phyloP scores from a whole-genome alignment of 1,140 invertebrate genomes.

The Drosophila bocqueti region DNA sequence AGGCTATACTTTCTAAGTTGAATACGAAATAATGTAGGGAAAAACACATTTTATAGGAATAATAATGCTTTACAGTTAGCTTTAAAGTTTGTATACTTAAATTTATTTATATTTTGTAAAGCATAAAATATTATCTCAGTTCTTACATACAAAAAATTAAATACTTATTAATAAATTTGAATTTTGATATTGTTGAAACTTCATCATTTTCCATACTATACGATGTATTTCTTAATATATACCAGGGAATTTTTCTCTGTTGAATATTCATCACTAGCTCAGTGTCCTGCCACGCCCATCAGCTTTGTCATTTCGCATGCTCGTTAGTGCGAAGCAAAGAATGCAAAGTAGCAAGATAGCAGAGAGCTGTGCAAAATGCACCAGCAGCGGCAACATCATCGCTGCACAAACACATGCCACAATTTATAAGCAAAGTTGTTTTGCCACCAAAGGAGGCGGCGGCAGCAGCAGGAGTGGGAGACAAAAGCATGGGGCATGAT shows the following conservation, averaged over 20 bases:
- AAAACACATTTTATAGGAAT: not conserved
- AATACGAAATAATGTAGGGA: not conserved
- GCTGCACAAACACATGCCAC: slow-evolving; percentile 77
- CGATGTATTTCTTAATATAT: not conserved
- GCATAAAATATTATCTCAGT: not conserved
- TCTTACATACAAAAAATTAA: not conserved
- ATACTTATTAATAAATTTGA: not conserved
- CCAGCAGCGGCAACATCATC: slow-evolving; percentile 50
- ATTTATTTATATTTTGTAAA: too few species aligned
- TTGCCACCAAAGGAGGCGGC: slow-evolving; percentile 34
- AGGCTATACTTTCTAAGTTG: not conserved
- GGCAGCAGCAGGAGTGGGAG: not conserved
- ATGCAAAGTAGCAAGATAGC: slow-evolving; percentile 75
- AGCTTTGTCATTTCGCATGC: slow-evolving; percentile 81
- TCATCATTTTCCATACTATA: not conserved
- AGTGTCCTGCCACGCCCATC: slow-evolving; percentile 38
- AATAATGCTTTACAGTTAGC: not conserved
- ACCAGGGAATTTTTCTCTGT: not conserved
- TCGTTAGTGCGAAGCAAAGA: slow-evolving; percentile 76
- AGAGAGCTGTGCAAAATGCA: slow-evolving; percentile 39
- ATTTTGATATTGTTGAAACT: too few species aligned
- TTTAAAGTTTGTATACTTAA: not conserved
- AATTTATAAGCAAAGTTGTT: slow-evolving; percentile 82
- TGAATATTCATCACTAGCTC: slow-evolving; percentile 5
- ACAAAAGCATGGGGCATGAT: slow-evolving; percentile 3